Evolutionary conservation across 1,140 invertebrate species (phyloP), one percentile per base, ranked within the genome.

Genomic region (Euglossa dilemma): DNA sequence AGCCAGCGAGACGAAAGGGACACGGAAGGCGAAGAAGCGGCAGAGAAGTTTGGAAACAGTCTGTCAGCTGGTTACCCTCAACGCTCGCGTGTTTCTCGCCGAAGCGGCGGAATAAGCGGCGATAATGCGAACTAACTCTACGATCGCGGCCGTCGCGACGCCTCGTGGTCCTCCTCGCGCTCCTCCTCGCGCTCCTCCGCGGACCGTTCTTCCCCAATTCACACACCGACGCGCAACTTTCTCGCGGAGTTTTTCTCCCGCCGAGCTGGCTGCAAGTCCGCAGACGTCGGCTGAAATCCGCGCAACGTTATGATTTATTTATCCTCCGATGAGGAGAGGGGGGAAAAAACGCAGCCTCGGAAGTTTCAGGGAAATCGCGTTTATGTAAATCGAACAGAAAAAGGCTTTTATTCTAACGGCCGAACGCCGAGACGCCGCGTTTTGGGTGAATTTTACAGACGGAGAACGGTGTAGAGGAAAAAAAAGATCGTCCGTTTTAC

Each of bases 31-130:
- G 78, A 84, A 54, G 70, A 61, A 76, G 64, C 43, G 67, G 56
- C 20, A 64, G 61, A n/a, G 57, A 80, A 71, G 71, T 54, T 66
- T 69, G 63, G 70, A 69, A 77, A 83, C 56, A 70, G 73, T 85
- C 86, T 85, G 87, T 88, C 85, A 85, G 86, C 63, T 72, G 85
- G 84, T 88, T 81, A 74, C 78, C 84, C 73, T 59, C 59, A 74
- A 85, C 77, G 86, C 56, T 71, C 54, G 69, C 75, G 79, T 81
- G 83, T 74, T 56, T 64, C 82, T 64, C 45, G 54, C 54, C 25
- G 76, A 84, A 67, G 74, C 70, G 56, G 18, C 71, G 52, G 52
- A 77, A 87, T 88, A 88, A 88, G 56, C 80, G 77, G 83, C 80
- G 87, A 88, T 88, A 88, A 88, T 84, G 75, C 79, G 69, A 67